Evolutionary conservation across 2,888 invertebrate genomes (phyloP), one percentile per base, ranked within the genome.

Genomic region (Lagria hirta): DNA sequence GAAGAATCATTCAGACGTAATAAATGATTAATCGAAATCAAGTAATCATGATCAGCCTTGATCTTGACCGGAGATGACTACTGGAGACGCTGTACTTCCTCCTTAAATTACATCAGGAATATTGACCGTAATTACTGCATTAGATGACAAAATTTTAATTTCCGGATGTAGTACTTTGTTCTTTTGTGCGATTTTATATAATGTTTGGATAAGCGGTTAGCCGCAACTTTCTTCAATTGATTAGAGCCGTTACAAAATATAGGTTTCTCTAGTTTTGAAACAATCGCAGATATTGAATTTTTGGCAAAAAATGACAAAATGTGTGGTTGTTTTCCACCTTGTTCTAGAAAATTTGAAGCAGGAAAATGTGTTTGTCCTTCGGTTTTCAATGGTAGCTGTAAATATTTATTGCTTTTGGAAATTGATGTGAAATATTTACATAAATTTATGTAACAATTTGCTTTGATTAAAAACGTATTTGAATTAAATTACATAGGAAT

Each of bases 41-140:
- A 18, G 5, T n/a, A 6, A 6, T 18, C 20, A 18, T n/a, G n/a
- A 18, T n/a, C n/a, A 18, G 20, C 37, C 37, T 38, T 38, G 37
- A 38, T 38, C 37, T 38, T 38, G 37, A 38, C 37, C 37, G 37
- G 17, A n/a, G n/a, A n/a, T n/a, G n/a, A n/a, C n/a, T n/a, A n/a
- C n/a, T n/a, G n/a, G n/a, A n/a, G n/a, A n/a, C n/a, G n/a, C n/a
- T n/a, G n/a, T n/a, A n/a, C n/a, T n/a, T n/a, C n/a, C n/a, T n/a
- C n/a, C n/a, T n/a, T n/a, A n/a, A n/a, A n/a, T n/a, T n/a, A n/a
- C n/a, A n/a, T n/a, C n/a, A n/a, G n/a, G n/a, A n/a, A n/a, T n/a
- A n/a, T 4, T 13, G 14, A 7, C 35, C 16, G 20, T 27, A 14
- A 27, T 36, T 26, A 27, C 36, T 20, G 18, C 15, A 27, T 36